Evolutionary conservation across 1,140 invertebrate species (phyloP), one percentile per base, ranked within the genome.

Genomic region (Papilio glaucus): DNA sequence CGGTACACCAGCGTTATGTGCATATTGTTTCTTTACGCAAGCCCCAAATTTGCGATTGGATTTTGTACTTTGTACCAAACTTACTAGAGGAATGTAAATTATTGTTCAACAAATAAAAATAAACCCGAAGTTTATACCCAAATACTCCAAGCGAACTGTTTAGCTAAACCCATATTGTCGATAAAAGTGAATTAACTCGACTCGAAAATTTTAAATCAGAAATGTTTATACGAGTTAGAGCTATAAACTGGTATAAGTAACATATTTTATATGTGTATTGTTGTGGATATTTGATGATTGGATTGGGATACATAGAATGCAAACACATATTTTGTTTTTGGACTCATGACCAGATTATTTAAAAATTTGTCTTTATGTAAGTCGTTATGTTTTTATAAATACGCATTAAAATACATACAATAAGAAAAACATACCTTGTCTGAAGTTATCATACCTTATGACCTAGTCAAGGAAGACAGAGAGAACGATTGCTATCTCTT

Each of bases 21-120:
- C 68, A 83, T 80, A 79, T 78, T 77, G 78, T 80, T 63, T 78
- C 78, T 75, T 77, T 76, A 79, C 72, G 73, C 72, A 76, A 75
- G 61, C 39, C 37, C 15, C 65, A 57, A 71, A 74, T 79, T 67
- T 69, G 63, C 62, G 65, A 78, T 85, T 87, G 83, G 80, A 85
- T 75, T 78, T 73, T 49, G 37, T 81, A n/a, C n/a, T n/a, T n/a
- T n/a, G n/a, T n/a, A n/a, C 81, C 79, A 85, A 85, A 78, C 62
- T 24, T 73, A 69, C 70, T 72, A 71, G 39, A 72, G 60, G 29
- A 75, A 71, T 71, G 71, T 70, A 80, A 71, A 77, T 79, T 74
- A 74, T 72, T 70, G 70, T 26, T 71, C 62, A 72, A 74, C 67
- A 74, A 62, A 71, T 53, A 71, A 49, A 45, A 42, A 69, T 45